A percentile compares a stretch with the other conserved stretches of the same genome.
These are phyloP conservation scores for Danaus melanippus DNA, from an alignment of 1,140 invertebrate genomes.

Conservation along the genomic window DNA sequence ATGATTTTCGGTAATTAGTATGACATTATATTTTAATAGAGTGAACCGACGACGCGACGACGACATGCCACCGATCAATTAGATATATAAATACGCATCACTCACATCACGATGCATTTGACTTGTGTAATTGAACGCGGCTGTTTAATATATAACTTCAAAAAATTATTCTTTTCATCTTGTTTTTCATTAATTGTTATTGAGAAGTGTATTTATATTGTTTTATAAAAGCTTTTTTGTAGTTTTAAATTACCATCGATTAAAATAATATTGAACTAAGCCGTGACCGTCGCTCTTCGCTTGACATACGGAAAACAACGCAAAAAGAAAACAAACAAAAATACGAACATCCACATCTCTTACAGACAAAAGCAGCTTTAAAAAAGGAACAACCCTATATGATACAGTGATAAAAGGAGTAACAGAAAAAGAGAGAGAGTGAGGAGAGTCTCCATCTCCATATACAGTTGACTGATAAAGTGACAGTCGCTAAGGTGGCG, in stretches of 20 bases:
- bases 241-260: not conserved
- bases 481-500: constrained; percentile 52
- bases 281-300: constrained; percentile 18
- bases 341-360: constrained; percentile 11
- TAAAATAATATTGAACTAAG: constrained; percentile 1
- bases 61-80: constrained; percentile 34
- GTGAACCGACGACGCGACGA: constrained; percentile 28
- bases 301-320: constrained; percentile 6
- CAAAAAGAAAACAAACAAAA: constrained; percentile 3
- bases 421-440: not conserved
- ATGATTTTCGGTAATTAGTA: constrained; percentile 16
- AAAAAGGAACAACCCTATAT: constrained; percentile 1
- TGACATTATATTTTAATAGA: constrained; percentile 41
- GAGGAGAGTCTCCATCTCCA: constrained; percentile 12
- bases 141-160: not conserved
- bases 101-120: constrained; percentile 14
- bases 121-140: constrained; percentile 32
- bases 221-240: too few relatives aligned
- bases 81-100: constrained; percentile 23
- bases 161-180: too few relatives aligned
- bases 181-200: too few relatives aligned
- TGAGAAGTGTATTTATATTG: too few relatives aligned
- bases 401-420: constrained; percentile 6
- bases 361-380: constrained; percentile 30
- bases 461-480: constrained; percentile 17